Conservation (phyloP, 92 coral and sea anemone genomes). For the Porites cylindrica region DNA sequence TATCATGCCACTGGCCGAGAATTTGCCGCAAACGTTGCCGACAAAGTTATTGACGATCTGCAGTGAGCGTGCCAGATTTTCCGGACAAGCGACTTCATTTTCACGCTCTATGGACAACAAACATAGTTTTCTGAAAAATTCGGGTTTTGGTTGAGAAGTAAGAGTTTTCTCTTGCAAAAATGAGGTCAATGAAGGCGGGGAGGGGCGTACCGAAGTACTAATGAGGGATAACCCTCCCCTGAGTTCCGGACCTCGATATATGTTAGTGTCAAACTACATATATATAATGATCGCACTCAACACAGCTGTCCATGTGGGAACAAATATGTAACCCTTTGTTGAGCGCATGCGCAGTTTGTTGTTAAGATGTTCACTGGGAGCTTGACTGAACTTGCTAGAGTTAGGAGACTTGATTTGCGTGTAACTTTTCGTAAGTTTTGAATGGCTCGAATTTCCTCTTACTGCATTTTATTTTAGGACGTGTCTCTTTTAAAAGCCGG, state of each 20-base stretch:
- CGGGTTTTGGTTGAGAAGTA: too few species aligned
- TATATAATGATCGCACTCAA: background rate
- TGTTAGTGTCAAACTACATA: background rate
- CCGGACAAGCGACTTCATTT: too few species aligned
- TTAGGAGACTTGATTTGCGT: background rate
- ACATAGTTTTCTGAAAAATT: background rate
- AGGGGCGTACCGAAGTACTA: constrained; percentile 22
- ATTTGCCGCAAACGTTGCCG: too few species aligned
- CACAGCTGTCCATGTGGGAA: background rate
- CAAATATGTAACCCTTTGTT: background rate
- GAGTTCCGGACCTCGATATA: constrained; percentile 3
- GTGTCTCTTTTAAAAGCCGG: background rate
- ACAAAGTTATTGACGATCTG: too few species aligned
- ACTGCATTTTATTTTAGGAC: background rate
- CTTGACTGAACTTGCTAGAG: too few species aligned
- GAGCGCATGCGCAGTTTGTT: background rate
- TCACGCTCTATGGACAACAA: background rate
- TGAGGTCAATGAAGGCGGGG: constrained; percentile 21
- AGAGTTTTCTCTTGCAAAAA: background rate
- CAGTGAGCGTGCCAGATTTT: too few species aligned
- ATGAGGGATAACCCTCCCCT: constrained; percentile 32
- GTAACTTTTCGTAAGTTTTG: background rate
- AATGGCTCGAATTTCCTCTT: background rate
- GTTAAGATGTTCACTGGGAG: background rate
- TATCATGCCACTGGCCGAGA: too few species aligned